phyloP scores from a whole-genome alignment of 2,888 invertebrate genomes.

The Thymelicus acteon region DNA sequence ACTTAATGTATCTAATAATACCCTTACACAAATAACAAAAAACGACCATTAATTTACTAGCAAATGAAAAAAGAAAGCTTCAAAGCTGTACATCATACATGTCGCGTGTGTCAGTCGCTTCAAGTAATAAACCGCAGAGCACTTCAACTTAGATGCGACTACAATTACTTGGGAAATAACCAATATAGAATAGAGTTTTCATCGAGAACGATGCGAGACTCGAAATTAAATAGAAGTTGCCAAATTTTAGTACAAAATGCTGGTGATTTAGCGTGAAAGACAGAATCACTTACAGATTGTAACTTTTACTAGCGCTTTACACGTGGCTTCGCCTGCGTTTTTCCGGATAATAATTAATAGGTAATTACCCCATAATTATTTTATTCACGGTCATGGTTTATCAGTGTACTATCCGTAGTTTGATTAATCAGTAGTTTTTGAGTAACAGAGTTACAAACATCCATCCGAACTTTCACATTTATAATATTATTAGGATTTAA shows the following conservation, averaged over 20 bases:
- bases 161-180: conserved; percentile 47
- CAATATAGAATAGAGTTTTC: conserved; percentile 43
- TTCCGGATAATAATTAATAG: too few relatives aligned
- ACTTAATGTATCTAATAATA: too few relatives aligned
- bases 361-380: too few relatives aligned
- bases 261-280: conserved; percentile 19
- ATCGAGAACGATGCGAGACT: conserved; percentile 29
- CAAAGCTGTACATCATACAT: conserved; percentile 41
- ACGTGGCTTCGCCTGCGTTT: too few relatives aligned
- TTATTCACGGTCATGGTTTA: too few relatives aligned
- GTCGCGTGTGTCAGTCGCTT: conserved; percentile 43
- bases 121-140: conserved; percentile 46
- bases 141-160: conserved; percentile 47
- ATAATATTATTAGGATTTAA: background rate
- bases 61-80: conserved; percentile 28
- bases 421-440: too few relatives aligned
- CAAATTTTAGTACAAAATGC: conserved; percentile 32
- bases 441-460: too few relatives aligned
- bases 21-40: too few relatives aligned
- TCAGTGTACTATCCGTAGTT: too few relatives aligned
- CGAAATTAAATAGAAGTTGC: conserved; percentile 37
- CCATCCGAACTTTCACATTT: too few relatives aligned
- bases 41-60: conserved; percentile 5
- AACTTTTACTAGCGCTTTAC: too few relatives aligned
- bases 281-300: conserved; percentile 30